Conservation (phyloP, 2,888 invertebrate species). For the Caenorhabditis imperialis region DNA sequence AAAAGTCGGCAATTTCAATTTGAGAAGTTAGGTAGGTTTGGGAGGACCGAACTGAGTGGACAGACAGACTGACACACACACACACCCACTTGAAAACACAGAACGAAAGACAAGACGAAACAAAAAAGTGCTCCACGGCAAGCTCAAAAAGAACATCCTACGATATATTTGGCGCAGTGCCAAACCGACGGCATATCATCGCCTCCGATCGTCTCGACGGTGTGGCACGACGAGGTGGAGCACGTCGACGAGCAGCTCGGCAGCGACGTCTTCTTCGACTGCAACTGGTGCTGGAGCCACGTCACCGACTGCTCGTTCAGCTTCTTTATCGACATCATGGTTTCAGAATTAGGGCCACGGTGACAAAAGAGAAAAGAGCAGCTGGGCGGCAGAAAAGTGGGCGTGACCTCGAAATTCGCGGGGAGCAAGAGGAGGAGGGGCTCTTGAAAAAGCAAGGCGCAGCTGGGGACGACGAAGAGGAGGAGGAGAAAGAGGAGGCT, state of each 20-base stretch:
- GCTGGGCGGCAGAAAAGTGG: conserved; percentile 22
- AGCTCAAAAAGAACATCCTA: conserved; percentile 15
- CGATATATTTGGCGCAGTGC: conserved; percentile 72
- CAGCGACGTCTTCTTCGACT: conserved; percentile 17
- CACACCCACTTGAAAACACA: background rate
- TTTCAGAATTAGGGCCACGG: conserved; percentile 18
- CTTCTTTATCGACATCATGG: conserved; percentile 52
- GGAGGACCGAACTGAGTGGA: background rate
- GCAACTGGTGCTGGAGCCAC: conserved; percentile 24
- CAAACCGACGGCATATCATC: conserved; percentile 62
- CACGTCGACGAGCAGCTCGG: conserved; percentile 34
- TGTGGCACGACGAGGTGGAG: conserved; percentile 2
- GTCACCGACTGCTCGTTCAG: too few relatives aligned
- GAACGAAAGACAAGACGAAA: background rate
- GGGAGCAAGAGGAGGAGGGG: background rate
- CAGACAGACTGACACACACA: background rate
- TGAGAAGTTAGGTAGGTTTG: conserved; percentile 10
- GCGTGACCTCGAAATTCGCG: conserved; percentile 6
- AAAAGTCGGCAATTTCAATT: conserved; percentile 13
- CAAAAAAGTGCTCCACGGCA: background rate
- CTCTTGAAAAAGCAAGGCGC: background rate
- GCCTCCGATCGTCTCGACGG: conserved; percentile 40
- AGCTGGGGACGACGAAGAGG: background rate
- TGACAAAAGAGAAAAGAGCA: conserved; percentile 2
- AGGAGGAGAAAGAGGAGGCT: conserved; percentile 10